Evolutionary conservation across 2,888 invertebrate species (phyloP), one percentile per base, ranked within the genome.

Genomic region (Amphipyra tragopoginis): DNA sequence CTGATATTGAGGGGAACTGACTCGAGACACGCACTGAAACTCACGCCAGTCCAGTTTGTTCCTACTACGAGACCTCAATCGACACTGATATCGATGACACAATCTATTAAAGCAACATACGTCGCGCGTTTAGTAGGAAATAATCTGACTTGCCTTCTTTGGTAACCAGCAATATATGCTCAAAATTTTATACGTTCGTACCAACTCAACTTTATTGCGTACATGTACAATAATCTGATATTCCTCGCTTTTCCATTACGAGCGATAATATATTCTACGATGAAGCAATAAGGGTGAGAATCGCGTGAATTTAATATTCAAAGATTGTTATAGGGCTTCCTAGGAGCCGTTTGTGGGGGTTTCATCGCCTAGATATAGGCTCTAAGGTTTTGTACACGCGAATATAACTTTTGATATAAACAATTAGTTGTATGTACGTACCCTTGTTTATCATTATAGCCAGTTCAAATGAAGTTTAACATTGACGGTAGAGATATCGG

Each of bases 1-100:
- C 90, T 89, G 86, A 87, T 87, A 86, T 87, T 81, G 83, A 85
- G 89, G 92, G 88, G 88, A 94, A 94, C 93, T 91, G 92, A 86
- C 89, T 77, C 78, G 75, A 84, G 82, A 84, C 94, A 94, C 94
- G 94, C 94, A 93, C 89, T 82, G 80, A 86, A 86, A 85, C 90
- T 86, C 93, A 93, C 92, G 92, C 91, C 83, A 93, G 87, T 90
- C 88, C 89, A 86, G 83, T 85, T 85, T 77, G 75, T 81, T 72
- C 72, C 69, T 58, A 73, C 56, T 64, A 71, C 57, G 78, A 52
- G 14, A 64, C 54, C 62, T 62, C 62, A 72, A 57, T 69, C 60
- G 62, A 64, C 47, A 34, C 38, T 40, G 44, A 53, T 52, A 60
- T 60, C 52, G 43, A 63, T 53, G 58, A 63, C 33, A 11, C 0